Evolutionary conservation across 2,888 invertebrate genomes (phyloP).

Genomic region (Myopa tessellatipennis): DNA sequence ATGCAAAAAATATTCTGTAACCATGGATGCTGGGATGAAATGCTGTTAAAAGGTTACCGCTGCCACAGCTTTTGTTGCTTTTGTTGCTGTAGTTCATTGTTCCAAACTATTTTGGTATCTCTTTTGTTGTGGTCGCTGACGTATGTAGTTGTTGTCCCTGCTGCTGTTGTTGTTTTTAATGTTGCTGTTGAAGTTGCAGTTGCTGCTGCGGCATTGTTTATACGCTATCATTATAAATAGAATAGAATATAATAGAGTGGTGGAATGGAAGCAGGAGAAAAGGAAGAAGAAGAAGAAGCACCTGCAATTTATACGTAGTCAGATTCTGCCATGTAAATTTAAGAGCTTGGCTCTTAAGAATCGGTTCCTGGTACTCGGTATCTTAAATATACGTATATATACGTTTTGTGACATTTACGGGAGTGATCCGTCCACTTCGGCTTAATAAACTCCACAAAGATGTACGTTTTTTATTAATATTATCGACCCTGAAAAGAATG

Average conservation of each 20-base stretch:
- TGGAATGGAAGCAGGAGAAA: neutral
- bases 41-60: neutral
- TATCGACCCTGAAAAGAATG: too few relatives aligned
- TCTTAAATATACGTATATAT: too few relatives aligned
- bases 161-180: too few relatives aligned
- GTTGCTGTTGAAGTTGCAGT: neutral
- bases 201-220: constrained; percentile 28
- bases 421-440: too few relatives aligned
- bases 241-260: neutral
- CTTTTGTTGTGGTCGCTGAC: neutral
- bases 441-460: too few relatives aligned
- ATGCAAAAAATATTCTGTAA: neutral
- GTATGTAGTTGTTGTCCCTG: too few relatives aligned
- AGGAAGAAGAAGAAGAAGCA: neutral
- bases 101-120: constrained; percentile 24
- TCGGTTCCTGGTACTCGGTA: too few relatives aligned
- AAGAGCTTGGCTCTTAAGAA: too few relatives aligned
- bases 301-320: neutral
- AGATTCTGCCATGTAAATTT: too few relatives aligned
- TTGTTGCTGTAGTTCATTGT: constrained; percentile 9
- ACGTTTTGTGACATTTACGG: too few relatives aligned
- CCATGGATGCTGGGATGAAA: neutral
- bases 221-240: constrained; percentile 23
- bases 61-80: neutral
- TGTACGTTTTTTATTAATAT: too few relatives aligned